Base-by-base conservation (phyloP, 2,113 vertebrate species). In the Urocynchramus pylzowi region DNA sequence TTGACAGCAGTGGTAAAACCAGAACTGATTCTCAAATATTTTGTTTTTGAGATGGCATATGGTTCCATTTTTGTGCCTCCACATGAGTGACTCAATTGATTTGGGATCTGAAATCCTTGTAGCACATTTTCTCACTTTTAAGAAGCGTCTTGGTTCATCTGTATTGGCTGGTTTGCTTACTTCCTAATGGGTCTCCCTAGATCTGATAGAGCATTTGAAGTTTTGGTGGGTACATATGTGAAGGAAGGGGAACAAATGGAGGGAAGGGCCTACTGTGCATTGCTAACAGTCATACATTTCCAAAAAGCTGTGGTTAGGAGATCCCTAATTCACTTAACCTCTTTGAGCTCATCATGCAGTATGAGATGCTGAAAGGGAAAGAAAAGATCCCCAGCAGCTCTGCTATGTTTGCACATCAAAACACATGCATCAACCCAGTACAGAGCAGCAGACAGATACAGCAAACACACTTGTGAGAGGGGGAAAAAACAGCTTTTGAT, bases 21-120 rank as follows among this genome's bases (percentile, higher is more conserved):
- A 10, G 71, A 90, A 84, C 4, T 47, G 61, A 85, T 77, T 89
- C 76, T 85, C 68, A 95, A 97, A 94, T 94, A 93, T 90, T 95
- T 96, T 86, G 75, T n/a, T 93, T 92, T 56, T 52, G n/a, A 86
- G 56, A 49, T 64, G n/a, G 70, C 75, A 96, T 67, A 93, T n/a
- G 52, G 60, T 80, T 90, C 86, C 27, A 37, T 70, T 96, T 95
- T 82, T 64, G 50, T 78, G 75, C 71, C 78, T 88, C 57, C 63
- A 71, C 45, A 52, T 0, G 2, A 94, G 52, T 70, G 87, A 93
- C 44, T 93, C 90, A 87, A 90, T 57, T 65, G 87, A 90, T 90
- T 50, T 71, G 64, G 71, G 85, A 92, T 83, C 90, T 86, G 69
- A 92, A 93, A 91, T 92, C 47, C 56, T 92, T 81, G 79, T 30